Base-by-base conservation (phyloP, 2,113 vertebrate species). In the Lethenteron reissneri region DNA sequence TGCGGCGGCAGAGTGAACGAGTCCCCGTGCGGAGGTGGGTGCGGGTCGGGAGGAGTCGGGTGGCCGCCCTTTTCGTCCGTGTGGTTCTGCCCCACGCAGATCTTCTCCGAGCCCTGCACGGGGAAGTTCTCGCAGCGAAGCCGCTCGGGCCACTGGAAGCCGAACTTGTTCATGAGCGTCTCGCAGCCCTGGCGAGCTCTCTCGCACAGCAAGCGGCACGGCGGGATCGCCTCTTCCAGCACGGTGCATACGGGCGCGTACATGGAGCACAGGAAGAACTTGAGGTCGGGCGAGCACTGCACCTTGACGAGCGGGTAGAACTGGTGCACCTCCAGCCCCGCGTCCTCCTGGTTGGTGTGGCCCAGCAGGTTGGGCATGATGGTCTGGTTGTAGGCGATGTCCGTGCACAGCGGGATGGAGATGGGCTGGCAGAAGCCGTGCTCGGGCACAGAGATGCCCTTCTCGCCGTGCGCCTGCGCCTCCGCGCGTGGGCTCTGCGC, bases 111-210 rank as follows among this genome's bases (percentile, higher is more conserved):
- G 56, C 90, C 90, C 81, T 94, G 89, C 21, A 94, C 85, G 1
- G 90, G 87, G 79, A 88, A 89, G 73, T 83, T 81, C 76, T 88
- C 87, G 76, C 87, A 89, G 13, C 85, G 84, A 4, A 90, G 83
- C 60, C 80, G 87, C 78, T 88, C 87, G 4, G 88, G 88, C 88
- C 88, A 90, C 84, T 90, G 88, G 81, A 90, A 90, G 73, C 88
- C 88, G 78, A 90, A 90, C 82, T 90, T 90, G 78, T 90, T 90
- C 88, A 90, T 90, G 64, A 90, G 87, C 75, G 87, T 87, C 79
- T 90, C 87, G 78, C 87, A 90, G 75, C 87, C 87, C 76, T 86
- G 86, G 57, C 87, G 80, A 62, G 87, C 87, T 56, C 86, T 81
- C 79, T 89, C 87, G 72, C 87, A 89, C 57, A 89, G 83, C n/a